Conservation (phyloP, 2,888 invertebrate species). For the Bugula neritina region DNA sequence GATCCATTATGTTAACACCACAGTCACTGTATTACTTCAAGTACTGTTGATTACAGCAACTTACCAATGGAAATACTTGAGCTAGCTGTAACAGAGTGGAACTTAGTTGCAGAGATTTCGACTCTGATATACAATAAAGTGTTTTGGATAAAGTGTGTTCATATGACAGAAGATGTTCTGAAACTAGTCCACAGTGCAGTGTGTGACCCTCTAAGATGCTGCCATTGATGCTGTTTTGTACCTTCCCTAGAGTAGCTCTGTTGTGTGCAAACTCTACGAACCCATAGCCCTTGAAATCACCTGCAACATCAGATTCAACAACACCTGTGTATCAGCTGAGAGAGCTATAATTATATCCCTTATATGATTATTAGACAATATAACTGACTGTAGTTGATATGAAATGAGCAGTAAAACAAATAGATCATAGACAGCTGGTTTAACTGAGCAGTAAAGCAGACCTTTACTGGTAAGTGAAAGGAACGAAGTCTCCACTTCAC, state of each 20-base stretch:
- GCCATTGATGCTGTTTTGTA: neutral
- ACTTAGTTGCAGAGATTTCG: too few species aligned
- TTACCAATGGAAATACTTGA: neutral
- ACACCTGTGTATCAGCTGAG: too few species aligned
- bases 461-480: conserved; percentile 6
- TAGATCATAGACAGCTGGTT: too few species aligned
- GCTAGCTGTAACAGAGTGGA: neutral
- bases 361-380: too few species aligned
- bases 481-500: conserved; percentile 6
- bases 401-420: too few species aligned
- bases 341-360: too few species aligned
- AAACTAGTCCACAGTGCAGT: conserved; percentile 10
- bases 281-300: conserved; percentile 56
- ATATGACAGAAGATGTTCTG: neutral
- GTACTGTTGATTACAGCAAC: too few species aligned
- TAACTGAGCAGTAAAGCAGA: too few species aligned
- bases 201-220: neutral
- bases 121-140: neutral
- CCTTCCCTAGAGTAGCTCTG: conserved; percentile 39
- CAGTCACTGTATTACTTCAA: too few species aligned
- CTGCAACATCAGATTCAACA: too few species aligned
- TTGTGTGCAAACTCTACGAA: conserved; percentile 57
- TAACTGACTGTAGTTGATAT: too few species aligned
- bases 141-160: conserved; percentile 3
- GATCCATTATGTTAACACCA: too few species aligned